Conservation (phyloP, 2,797 vertebrate species). For the Coilia nasus region DNA sequence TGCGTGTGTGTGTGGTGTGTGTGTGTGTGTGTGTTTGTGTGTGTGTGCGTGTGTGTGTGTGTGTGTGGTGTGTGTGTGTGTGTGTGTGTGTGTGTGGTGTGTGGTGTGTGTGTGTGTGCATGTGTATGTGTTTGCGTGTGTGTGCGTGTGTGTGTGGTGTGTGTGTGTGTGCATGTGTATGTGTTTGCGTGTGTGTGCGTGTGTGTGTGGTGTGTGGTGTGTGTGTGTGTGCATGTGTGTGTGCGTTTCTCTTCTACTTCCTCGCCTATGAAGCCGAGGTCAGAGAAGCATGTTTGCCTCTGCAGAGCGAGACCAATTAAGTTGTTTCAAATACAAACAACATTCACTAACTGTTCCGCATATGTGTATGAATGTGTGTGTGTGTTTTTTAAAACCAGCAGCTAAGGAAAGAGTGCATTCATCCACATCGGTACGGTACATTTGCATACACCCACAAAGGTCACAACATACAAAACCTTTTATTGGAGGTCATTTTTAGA, state of each 20-base stretch:
- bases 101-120: too few relatives aligned
- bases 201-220: not conserved
- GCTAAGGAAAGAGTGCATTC: not conserved
- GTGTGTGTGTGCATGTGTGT: constrained; percentile 1
- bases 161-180: constrained; percentile 9
- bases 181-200: too few relatives aligned
- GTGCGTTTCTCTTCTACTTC: constrained; percentile 11
- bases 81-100: too few relatives aligned
- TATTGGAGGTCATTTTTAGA: not conserved
- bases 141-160: not conserved
- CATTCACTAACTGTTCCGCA: constrained; percentile 15
- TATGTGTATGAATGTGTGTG: not conserved
- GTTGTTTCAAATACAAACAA: constrained; percentile 26
- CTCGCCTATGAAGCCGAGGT: not conserved
- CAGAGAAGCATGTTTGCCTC: constrained; percentile 25
- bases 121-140: too few relatives aligned
- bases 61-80: not conserved
- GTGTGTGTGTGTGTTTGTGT: too few relatives aligned
- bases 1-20: not conserved
- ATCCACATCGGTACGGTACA: not conserved
- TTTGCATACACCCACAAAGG: constrained; percentile 18
- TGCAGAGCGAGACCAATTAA: constrained; percentile 16
- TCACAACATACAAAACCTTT: constrained; percentile 1
- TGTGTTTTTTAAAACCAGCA: not conserved
- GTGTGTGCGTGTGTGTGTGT: not conserved